Conservation (phyloP, 2,797 vertebrate genomes). For the Helarctos malayanus region DNA sequence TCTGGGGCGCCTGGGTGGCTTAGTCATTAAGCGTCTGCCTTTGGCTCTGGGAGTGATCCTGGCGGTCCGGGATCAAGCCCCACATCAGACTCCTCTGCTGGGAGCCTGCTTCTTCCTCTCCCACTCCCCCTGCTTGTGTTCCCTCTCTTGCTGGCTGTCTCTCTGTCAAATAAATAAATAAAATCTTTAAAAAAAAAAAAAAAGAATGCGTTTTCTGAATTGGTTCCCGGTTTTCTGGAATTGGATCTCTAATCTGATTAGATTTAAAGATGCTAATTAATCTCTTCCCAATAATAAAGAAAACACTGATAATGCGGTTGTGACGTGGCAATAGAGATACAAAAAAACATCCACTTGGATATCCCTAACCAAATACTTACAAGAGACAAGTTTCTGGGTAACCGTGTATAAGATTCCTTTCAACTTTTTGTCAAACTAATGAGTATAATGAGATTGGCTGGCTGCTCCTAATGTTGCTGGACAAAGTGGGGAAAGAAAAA, state of each 20-base stretch:
- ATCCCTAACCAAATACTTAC: background rate
- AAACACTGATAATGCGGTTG: background rate
- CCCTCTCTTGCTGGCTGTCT: too few species aligned
- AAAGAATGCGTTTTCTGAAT: background rate
- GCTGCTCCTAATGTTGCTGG: background rate
- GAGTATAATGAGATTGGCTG: background rate
- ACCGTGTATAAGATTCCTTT: background rate
- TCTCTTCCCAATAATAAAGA: background rate
- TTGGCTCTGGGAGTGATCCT: too few species aligned
- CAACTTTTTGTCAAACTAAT: background rate
- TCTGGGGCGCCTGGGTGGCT: background rate
- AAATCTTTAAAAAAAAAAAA: too few species aligned
- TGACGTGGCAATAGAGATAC: background rate
- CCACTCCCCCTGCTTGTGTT: too few species aligned
- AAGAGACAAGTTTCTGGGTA: background rate
- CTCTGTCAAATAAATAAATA: too few species aligned
- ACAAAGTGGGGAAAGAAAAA: conserved; percentile 20
- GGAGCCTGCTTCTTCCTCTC: too few species aligned
- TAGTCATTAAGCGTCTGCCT: too few species aligned
- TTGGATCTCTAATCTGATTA: background rate
- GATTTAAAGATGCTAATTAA: background rate
- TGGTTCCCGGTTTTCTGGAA: background rate
- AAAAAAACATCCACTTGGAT: background rate
- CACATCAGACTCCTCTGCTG: too few species aligned
- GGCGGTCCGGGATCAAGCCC: too few species aligned